These are phyloP conservation scores for Hypena proboscidalis DNA, from an alignment of 2,888 invertebrate species.

Conservation along the genomic window DNA sequence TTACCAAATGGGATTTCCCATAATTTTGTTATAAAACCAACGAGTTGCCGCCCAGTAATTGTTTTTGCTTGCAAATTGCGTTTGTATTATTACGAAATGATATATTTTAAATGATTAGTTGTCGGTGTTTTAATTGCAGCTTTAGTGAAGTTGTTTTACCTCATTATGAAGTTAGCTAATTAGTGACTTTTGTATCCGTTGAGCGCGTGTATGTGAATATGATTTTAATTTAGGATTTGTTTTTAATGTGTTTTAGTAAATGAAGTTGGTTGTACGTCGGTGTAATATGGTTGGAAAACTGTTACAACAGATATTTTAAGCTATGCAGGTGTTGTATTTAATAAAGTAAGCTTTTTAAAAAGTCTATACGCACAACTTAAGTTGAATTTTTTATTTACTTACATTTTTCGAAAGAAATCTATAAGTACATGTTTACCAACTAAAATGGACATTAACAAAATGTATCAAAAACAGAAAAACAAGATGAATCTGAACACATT, in stretches of 20 bases:
- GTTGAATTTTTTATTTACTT: too few relatives aligned
- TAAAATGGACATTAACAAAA: constrained; percentile 37
- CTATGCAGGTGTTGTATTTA: too few relatives aligned
- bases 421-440: constrained; percentile 24
- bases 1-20: constrained; percentile 75
- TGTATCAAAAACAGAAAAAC: constrained; percentile 45
- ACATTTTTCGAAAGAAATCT: too few relatives aligned
- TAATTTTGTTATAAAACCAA: constrained; percentile 75
- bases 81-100: constrained; percentile 44
- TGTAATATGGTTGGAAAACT: too few relatives aligned
- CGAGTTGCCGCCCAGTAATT: constrained; percentile 63
- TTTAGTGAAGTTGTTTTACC: constrained; percentile 34
- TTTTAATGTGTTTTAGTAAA: constrained; percentile 20
- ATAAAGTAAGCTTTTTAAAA: too few relatives aligned
- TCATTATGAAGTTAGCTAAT: constrained; percentile 57
- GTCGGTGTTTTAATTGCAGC: constrained; percentile 40
- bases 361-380: too few relatives aligned
- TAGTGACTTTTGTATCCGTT: constrained; percentile 35
- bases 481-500: constrained; percentile 57
- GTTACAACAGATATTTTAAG: constrained; percentile 8
- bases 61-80: constrained; percentile 58
- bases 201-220: neutral
- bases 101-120: constrained; percentile 41
- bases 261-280: too few relatives aligned
- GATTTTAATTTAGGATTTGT: constrained; percentile 19